phyloP scores from a whole-genome alignment of 2,113 vertebrate genomes.

The Channa argus region DNA sequence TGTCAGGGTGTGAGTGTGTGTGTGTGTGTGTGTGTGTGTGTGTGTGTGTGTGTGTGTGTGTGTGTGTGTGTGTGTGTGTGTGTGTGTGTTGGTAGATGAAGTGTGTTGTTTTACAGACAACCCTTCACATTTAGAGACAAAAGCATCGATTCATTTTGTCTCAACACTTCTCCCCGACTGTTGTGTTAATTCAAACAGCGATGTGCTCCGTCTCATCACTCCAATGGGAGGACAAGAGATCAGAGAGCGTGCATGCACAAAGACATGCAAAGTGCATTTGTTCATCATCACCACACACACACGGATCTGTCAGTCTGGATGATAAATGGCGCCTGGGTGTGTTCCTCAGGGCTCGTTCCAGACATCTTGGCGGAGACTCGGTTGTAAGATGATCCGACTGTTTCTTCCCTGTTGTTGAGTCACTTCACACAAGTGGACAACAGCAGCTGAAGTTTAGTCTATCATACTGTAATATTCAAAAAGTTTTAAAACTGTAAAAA shows the following conservation, averaged over 20 bases:
- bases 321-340: constrained; percentile 10
- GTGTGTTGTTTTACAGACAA: too few species aligned
- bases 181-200: too few species aligned
- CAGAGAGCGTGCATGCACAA: background rate
- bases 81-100: too few species aligned
- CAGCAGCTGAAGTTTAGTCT: too few species aligned
- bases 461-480: too few species aligned
- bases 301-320: background rate
- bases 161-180: too few species aligned
- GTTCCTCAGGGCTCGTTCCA: constrained; percentile 12
- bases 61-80: too few species aligned
- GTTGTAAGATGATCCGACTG: constrained; percentile 6
- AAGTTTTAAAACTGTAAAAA: too few species aligned
- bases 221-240: background rate
- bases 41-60: too few species aligned
- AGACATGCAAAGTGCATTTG: background rate
- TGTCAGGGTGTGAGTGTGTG: background rate
- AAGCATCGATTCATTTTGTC: too few species aligned
- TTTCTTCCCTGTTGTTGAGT: background rate
- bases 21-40: too few species aligned
- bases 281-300: constrained; percentile 5
- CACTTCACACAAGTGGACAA: background rate
- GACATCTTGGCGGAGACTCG: background rate
- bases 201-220: background rate
- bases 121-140: too few species aligned